Conservation (phyloP, 2,113 vertebrate species). For the Lagopus leucura region DNA sequence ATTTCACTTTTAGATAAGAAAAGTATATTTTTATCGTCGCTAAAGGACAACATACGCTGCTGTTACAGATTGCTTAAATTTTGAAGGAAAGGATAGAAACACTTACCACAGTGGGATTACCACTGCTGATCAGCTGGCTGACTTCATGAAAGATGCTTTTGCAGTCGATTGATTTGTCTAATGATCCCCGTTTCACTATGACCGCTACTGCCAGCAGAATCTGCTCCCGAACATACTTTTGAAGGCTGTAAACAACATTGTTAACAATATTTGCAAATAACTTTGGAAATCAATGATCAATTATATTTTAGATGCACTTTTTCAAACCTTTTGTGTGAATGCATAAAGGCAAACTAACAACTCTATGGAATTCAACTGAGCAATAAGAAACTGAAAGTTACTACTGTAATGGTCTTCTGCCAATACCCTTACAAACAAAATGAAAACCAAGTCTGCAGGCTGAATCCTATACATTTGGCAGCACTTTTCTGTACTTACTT, state of each 20-base stretch:
- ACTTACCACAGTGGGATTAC: constrained; percentile 96
- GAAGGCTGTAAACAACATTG: constrained; percentile 85
- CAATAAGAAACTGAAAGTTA: not conserved
- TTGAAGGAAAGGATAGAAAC: not conserved
- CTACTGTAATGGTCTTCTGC: not conserved
- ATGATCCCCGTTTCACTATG: constrained; percentile 95
- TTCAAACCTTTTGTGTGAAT: not conserved
- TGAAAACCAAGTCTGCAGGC: not conserved
- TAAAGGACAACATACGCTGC: not conserved
- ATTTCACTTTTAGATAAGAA: not conserved
- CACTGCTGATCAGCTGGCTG: constrained; percentile 96
- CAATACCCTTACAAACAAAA: not conserved
- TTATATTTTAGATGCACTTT: not conserved
- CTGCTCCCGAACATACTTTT: constrained; percentile 98
- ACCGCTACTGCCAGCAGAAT: constrained; percentile 96
- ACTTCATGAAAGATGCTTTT: constrained; percentile 98
- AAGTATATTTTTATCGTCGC: not conserved
- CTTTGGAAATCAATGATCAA: not conserved
- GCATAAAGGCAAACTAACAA: not conserved
- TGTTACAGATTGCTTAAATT: not conserved
- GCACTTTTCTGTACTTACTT: constrained; percentile 83
- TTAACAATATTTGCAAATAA: not conserved
- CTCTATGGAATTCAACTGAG: not conserved
- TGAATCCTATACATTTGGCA: not conserved
- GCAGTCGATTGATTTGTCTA: constrained; percentile 97